Conservation (phyloP, 2,888 invertebrate genomes). For the Herminia tarsipennalis region DNA sequence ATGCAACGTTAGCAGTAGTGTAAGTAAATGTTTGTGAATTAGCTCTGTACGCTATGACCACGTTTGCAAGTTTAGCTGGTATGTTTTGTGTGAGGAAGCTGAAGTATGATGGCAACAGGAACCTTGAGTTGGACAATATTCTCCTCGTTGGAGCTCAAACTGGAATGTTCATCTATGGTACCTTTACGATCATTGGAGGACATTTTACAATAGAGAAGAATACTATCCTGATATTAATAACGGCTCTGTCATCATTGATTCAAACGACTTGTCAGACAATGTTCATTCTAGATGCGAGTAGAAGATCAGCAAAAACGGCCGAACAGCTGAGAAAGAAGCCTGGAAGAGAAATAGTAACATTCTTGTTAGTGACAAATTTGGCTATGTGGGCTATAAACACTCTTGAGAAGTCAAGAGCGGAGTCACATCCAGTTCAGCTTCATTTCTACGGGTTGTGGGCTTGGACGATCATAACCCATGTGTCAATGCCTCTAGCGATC, state of each 20-base stretch:
- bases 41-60: slow-evolving; percentile 93
- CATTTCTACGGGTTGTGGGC: slow-evolving; percentile 97
- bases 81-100: slow-evolving; percentile 94
- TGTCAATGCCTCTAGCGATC: slow-evolving; percentile 96
- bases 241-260: slow-evolving; percentile 93
- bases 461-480: slow-evolving; percentile 98
- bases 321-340: slow-evolving; percentile 95
- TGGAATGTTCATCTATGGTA: slow-evolving; percentile 97
- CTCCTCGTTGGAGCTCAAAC: slow-evolving; percentile 96
- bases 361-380: slow-evolving; percentile 94
- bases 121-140: slow-evolving; percentile 95
- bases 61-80: slow-evolving; percentile 93
- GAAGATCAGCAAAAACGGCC: slow-evolving; percentile 92
- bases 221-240: slow-evolving; percentile 92
- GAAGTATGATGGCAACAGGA: slow-evolving; percentile 93
- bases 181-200: slow-evolving; percentile 97
- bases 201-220: slow-evolving; percentile 94
- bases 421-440: slow-evolving; percentile 96
- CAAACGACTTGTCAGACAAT: slow-evolving; percentile 96
- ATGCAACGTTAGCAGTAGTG: slow-evolving; percentile 93
- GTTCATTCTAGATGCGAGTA: slow-evolving; percentile 96
- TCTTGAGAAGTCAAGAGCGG: slow-evolving; percentile 95
- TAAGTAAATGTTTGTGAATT: slow-evolving; percentile 96
- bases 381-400: slow-evolving; percentile 98
- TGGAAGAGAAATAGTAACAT: slow-evolving; percentile 97